Evolutionary conservation across 2,113 vertebrate genomes (phyloP), one percentile per base, ranked within the genome.

Genomic region (Syngnathus floridae): DNA sequence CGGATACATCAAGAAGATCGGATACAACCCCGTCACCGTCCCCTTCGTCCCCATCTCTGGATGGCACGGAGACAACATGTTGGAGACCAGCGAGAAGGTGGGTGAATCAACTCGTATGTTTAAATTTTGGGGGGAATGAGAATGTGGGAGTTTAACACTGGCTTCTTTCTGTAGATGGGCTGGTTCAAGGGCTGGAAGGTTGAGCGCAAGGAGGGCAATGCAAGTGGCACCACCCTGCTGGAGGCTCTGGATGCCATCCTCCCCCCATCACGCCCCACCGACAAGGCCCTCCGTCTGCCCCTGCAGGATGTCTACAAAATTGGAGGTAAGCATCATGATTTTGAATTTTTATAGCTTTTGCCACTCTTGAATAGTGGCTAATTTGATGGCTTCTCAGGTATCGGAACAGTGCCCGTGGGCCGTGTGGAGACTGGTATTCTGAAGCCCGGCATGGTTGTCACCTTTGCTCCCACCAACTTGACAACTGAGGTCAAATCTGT

Each of bases 301-400:
- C 89, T 93, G 78, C 91, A 93, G 89, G 92, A 93, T 1, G 92
- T 92, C 82, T 92, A 92, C 88, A 92, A 93, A 70, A 92, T 91
- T 3, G 90, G 90, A 64, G 90, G 89, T 92, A 75, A 62, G 76
- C 7, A 26, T 1, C 14, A 4, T 46, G 43, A 16, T 16, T 46
- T 16, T 46, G n/a, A 22, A 21, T 31, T 13, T 0, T 16, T 35
- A 1, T 31, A 31, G 26, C 26, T 3, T 31, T 10, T 9, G 38
- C 5, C 38, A 45, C 4, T 40, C 7, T 14, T 9, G 37, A 16
- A 16, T 16, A 8, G 7, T 4, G 0, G 10, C 56, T 7, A 49
- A 55, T 26, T 9, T 3, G 0, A 1, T 0, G 3, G 40, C 56
- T 7, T 6, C 4, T 49, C 55, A 91, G 90, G 91, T 84, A 92